Base-by-base conservation (phyloP, 2,113 vertebrate genomes). In the Notarius quadriscutis region DNA sequence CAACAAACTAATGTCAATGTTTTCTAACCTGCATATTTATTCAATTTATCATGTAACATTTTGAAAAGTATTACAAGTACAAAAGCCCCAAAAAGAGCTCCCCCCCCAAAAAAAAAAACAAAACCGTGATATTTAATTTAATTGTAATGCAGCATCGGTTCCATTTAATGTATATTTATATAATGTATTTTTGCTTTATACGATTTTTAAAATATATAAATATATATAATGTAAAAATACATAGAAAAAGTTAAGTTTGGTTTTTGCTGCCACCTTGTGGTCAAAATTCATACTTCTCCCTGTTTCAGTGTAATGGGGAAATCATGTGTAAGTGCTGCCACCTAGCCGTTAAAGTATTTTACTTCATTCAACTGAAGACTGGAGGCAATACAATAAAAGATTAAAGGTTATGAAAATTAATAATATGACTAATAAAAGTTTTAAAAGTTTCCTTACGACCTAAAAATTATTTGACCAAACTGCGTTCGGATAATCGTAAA, bases 201-300 rank as follows among this genome's bases (percentile, higher is more conserved):
- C 34, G 34, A 41, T 41, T 41, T 41, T 41, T 41, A 41, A 41
- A 41, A 34, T 34, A 34, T 34, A 41, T 41, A 41, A 41, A 41
- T 41, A 41, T 41, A 69, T 34, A 41, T 71, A 0, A 1, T 18
- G 9, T 72, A 72, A 2, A 30, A 72, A 17, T 1, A 1, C 7
- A 72, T 3, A 2, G 17, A 2, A 41, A 18, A 72, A 12, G 30
- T 71, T 41, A 41, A 18, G 34, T 72, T 18, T 71, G 7, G 30
- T 7, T 50, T 63, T 50, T 83, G 8, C 87, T 85, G 75, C 87
- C 87, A 71, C 77, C 87, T 88, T 41, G 63, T 74, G 87, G 82
- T 51, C 41, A 53, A 55, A 83, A 83, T 11, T 20, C 62, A 53
- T 69, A 69, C 25, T 2, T 83, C 62, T 11, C 9, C 2, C 17